phyloP scores from a whole-genome alignment of 2,113 vertebrate species.

The Panurus biarmicus region DNA sequence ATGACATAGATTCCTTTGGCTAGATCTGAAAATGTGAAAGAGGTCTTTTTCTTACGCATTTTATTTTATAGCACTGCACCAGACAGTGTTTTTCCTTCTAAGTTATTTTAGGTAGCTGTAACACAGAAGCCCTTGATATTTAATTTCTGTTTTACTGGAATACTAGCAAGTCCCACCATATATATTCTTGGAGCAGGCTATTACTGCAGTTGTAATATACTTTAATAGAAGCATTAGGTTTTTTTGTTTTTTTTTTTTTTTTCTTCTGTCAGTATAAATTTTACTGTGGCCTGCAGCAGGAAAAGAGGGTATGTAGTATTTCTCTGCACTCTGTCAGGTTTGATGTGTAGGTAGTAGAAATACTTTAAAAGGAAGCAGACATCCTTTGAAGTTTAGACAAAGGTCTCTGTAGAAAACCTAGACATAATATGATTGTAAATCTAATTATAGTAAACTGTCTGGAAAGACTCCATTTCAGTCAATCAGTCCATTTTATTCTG shows the following conservation, averaged over 20 bases:
- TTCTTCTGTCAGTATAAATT: neutral
- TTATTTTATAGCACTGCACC: neutral
- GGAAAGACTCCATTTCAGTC: conserved; percentile 16
- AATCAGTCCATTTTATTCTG: neutral
- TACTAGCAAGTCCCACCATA: neutral
- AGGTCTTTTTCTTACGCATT: neutral
- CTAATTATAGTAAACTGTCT: conserved; percentile 15
- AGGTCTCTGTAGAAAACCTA: conserved; percentile 21
- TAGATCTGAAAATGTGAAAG: conserved; percentile 12
- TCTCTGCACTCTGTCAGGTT: conserved; percentile 8
- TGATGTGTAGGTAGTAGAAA: conserved; percentile 33
- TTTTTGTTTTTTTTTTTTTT: too few species aligned
- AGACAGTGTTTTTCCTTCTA: neutral
- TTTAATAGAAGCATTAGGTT: neutral
- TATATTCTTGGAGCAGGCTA: neutral
- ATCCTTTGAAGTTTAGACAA: conserved; percentile 53
- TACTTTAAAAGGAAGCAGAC: conserved; percentile 36
- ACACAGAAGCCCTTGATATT: neutral
- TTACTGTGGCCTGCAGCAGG: conserved; percentile 1
- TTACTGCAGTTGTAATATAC: neutral
- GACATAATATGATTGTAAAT: conserved; percentile 36
- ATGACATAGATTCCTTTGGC: neutral
- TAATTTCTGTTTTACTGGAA: conserved; percentile 19
- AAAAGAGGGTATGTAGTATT: neutral
- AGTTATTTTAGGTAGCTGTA: conserved; percentile 17